Evolutionary conservation across 1,140 invertebrate species (phyloP).

Genomic region (Thaumatotibia leucotreta): DNA sequence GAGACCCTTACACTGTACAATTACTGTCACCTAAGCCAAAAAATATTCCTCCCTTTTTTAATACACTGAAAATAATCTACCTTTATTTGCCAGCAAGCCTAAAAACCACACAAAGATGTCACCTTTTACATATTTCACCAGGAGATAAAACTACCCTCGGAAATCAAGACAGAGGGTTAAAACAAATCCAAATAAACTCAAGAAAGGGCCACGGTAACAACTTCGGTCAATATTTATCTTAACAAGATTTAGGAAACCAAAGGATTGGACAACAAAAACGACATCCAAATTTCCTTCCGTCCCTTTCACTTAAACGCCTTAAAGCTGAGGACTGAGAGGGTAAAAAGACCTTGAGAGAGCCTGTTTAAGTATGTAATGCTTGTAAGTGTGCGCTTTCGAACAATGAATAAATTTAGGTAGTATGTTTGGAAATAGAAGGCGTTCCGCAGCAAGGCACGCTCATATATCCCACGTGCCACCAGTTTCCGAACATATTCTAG

Average conservation of each 20-base stretch:
- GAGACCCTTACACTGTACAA: too few species aligned
- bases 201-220: background rate
- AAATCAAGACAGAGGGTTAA: conserved; percentile 11
- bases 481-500: too few species aligned
- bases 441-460: too few species aligned
- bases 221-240: background rate
- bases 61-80: too few species aligned
- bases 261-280: background rate
- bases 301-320: background rate
- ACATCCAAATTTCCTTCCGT: background rate
- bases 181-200: conserved; percentile 9
- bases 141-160: background rate
- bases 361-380: background rate
- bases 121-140: background rate
- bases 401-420: conserved; percentile 10
- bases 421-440: too few species aligned
- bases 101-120: background rate
- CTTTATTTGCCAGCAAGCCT: background rate
- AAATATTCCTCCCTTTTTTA: too few species aligned
- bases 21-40: too few species aligned
- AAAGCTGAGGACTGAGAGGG: background rate
- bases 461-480: too few species aligned
- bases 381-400: background rate
- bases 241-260: background rate
- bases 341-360: background rate